A percentile compares a stretch with the other conserved stretches of the same genome.
Conservation (phyloP, 2,888 invertebrate species). For the Sussaba pulchella region DNA sequence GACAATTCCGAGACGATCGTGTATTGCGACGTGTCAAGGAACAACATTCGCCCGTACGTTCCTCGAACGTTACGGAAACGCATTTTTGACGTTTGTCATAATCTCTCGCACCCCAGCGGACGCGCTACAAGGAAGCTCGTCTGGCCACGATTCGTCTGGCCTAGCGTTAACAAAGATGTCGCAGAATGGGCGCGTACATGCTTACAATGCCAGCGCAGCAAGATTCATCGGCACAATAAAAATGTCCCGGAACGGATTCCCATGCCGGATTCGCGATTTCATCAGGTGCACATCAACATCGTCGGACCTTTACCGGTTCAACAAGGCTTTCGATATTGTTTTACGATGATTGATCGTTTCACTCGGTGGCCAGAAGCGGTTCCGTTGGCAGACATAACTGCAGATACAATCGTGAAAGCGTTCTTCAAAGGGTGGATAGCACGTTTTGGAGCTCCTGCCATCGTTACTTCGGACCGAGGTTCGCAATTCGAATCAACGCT, state of each 20-base stretch:
- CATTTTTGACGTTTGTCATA: neutral
- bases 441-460: conserved; percentile 12
- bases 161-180: neutral
- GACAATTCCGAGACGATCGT: neutral
- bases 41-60: neutral
- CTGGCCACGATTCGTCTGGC: neutral
- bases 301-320: neutral
- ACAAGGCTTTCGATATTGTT: neutral
- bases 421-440: neutral
- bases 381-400: neutral
- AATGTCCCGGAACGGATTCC: neutral
- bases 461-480: conserved; percentile 79
- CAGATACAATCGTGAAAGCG: neutral
- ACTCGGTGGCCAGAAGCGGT: conserved; percentile 1
- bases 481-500: conserved; percentile 75
- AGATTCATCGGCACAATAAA: neutral
- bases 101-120: conserved; percentile 4
- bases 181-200: neutral
- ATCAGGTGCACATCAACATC: neutral
- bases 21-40: neutral
- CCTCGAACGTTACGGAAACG: neutral
- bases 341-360: conserved; percentile 4
- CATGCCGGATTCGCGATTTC: neutral
- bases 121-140: neutral
- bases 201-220: neutral